Percentiles rank a stretch among this genome's conserved stretches.
Conservation (phyloP, 2,113 vertebrate species). For the Beaufortia kweichowensis region DNA sequence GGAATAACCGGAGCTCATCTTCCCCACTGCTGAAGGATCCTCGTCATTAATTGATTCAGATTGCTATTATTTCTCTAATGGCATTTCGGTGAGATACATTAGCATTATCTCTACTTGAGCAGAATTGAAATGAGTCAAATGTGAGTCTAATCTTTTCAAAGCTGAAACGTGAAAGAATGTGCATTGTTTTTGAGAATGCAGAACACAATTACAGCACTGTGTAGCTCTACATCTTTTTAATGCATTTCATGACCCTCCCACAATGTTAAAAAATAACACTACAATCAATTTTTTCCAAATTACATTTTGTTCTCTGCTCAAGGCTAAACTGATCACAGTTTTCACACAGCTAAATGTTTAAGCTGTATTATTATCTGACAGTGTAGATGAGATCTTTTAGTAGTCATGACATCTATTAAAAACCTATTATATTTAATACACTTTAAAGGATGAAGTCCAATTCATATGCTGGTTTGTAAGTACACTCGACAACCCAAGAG, state of each 20-base stretch:
- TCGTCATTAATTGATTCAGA: slow-evolving; percentile 38
- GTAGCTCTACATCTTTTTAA: background rate
- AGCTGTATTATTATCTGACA: background rate
- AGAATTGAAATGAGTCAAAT: background rate
- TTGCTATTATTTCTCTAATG: slow-evolving; percentile 22
- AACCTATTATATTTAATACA: too few species aligned
- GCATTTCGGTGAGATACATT: slow-evolving; percentile 3
- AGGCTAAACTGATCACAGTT: slow-evolving; percentile 25
- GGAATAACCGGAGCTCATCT: slow-evolving; percentile 31
- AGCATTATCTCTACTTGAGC: slow-evolving; percentile 15
- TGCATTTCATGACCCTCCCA: background rate
- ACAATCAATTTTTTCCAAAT: slow-evolving; percentile 27
- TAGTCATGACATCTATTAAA: too few species aligned
- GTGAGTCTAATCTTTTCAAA: background rate
- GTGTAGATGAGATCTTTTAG: too few species aligned
- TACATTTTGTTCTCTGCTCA: background rate
- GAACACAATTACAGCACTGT: background rate
- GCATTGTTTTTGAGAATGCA: slow-evolving; percentile 6
- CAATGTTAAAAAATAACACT: slow-evolving; percentile 1
- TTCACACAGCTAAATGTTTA: slow-evolving; percentile 31
- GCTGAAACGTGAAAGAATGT: background rate
- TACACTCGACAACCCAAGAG: too few species aligned
- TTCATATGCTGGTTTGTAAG: too few species aligned
- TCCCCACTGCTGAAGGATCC: slow-evolving; percentile 13
- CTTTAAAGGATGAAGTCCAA: too few species aligned